Evolutionary conservation across 2,888 invertebrate species (phyloP), one percentile per base, ranked within the genome.

Genomic region (Abrostola tripartita): DNA sequence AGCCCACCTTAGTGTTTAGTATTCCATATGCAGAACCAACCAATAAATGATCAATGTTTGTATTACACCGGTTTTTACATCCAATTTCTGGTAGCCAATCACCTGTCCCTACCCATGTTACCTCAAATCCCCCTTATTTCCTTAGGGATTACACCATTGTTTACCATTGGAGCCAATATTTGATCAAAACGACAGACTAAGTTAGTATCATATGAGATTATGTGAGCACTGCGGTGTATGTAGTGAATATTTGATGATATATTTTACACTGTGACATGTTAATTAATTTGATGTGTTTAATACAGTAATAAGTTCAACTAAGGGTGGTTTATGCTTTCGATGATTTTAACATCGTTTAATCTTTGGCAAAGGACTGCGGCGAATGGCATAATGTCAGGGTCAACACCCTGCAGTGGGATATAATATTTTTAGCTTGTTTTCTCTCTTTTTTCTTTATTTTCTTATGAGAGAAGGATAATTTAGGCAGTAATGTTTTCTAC

Each of bases 91-190:
- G 70, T 68, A 78, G 70, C 82, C 83, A 84, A 84, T 86, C 84
- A 84, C 80, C 82, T 84, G 82, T 80, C 80, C 63, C 74, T 61
- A 65, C 74, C 74, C 67, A 47, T 57, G 80, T 79, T 81, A 81
- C 71, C 80, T 82, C 79, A 84, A 85, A 86, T 83, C 84, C 82
- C 42, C 76, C 79, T 88, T 87, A 90, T 90, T 90, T 90, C 90
- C 89, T 86, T 9, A 0, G 89, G 87, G 90, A 87, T 82, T 83
- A 81, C 54, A 68, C 44, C 63, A 68, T 73, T 81, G 81, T 80
- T 78, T 76, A 76, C 76, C 61, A 62, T 44, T 54, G 47, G 38
- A 38, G 49, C 54, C 74, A 78, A 82, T 80, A 67, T 84, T 83
- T 83, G 79, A 55, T 64, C 70, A 68, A 58, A 69, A 53, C 52